Conservation (phyloP, 1,140 invertebrate genomes). For the Papilio polyxenes region DNA sequence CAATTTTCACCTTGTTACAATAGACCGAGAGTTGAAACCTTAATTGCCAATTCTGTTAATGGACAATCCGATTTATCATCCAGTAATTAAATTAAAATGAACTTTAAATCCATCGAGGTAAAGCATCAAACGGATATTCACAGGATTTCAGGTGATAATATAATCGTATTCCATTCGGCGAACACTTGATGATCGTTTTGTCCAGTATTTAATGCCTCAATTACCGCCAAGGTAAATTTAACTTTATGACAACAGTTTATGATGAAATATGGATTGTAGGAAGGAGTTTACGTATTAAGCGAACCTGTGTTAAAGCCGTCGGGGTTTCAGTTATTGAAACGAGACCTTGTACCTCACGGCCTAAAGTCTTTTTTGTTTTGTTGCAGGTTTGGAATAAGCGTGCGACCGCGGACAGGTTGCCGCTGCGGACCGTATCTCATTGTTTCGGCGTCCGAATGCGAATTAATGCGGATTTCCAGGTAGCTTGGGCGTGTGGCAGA, state of each 20-base stretch:
- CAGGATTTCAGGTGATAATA: constrained; percentile 64
- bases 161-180: constrained; percentile 69
- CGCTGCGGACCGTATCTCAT: constrained; percentile 51
- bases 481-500: constrained; percentile 47
- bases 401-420: constrained; percentile 64
- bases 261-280: constrained; percentile 38
- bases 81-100: constrained; percentile 43
- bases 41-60: not conserved
- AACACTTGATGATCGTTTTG: constrained; percentile 63
- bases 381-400: constrained; percentile 48
- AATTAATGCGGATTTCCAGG: constrained; percentile 71
- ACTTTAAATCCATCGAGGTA: constrained; percentile 47
- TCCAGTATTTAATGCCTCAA: constrained; percentile 52
- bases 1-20: constrained; percentile 36
- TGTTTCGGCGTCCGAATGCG: constrained; percentile 61
- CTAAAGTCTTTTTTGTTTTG: constrained; percentile 23
- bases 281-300: constrained; percentile 27
- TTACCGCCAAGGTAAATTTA: constrained; percentile 40
- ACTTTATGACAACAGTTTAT: constrained; percentile 43
- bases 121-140: constrained; percentile 50
- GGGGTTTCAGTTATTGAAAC: not conserved
- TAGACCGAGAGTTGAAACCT: constrained; percentile 38
- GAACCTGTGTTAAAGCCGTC: constrained; percentile 30
- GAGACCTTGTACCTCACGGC: not conserved
- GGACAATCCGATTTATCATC: constrained; percentile 40